These are phyloP conservation scores for Osmoderma eremita DNA, from an alignment of 2,888 invertebrate species.

Conservation along the genomic window DNA sequence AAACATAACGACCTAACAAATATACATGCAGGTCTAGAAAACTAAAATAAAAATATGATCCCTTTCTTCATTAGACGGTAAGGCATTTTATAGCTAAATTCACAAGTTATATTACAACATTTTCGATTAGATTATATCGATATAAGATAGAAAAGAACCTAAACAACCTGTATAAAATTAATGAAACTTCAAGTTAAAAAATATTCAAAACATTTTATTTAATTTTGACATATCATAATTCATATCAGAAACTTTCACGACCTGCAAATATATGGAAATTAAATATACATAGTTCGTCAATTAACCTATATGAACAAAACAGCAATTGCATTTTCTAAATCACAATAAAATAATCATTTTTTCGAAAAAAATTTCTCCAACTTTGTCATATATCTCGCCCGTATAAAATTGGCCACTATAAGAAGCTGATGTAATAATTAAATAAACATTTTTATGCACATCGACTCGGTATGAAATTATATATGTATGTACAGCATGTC, in stretches of 20 bases:
- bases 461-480: conserved; percentile 30
- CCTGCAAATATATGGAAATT: conserved; percentile 21
- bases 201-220: conserved; percentile 23
- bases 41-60: no score
- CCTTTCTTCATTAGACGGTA: no score
- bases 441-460: conserved; percentile 25
- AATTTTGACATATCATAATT: conserved; percentile 17
- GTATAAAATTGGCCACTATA: conserved; percentile 35
- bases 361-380: conserved; percentile 10
- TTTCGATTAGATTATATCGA: no score
- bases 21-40: conserved; percentile 27
- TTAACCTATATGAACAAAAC: conserved; percentile 13
- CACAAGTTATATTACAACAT: no score
- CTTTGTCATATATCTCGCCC: conserved; percentile 31
- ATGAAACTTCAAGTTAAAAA: conserved; percentile 12
- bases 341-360: conserved; percentile 24
- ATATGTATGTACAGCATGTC: conserved; percentile 20
- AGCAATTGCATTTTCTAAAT: conserved; percentile 21
- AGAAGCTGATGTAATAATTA: conserved; percentile 26
- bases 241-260: conserved; percentile 10
- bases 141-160: no score
- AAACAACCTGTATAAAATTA: no score
- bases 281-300: conserved; percentile 15
- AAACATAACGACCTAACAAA: conserved; percentile 8
- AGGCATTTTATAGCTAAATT: no score